Percentiles rank a stretch among this genome's conserved stretches.
Evolutionary conservation across 2,797 vertebrate genomes (phyloP).

Genomic region (Bovichtus diacanthus): DNA sequence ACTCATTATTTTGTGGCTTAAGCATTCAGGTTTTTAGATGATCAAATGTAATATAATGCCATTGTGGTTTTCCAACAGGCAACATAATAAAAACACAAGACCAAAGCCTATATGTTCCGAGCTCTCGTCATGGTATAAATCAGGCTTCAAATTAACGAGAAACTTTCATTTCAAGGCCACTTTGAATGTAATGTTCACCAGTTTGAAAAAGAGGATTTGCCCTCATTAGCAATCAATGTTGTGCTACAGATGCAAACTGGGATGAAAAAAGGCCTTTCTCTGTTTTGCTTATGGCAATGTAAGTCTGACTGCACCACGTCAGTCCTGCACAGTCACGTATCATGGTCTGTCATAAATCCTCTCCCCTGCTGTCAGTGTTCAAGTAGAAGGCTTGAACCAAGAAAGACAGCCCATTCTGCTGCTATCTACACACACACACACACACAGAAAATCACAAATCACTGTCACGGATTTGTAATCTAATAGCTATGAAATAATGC

Average conservation of each 20-base stretch:
- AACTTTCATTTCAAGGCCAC: background rate
- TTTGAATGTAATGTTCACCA: background rate
- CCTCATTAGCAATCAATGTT: background rate
- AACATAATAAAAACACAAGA: background rate
- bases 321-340: conserved; percentile 25
- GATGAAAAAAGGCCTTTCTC: background rate
- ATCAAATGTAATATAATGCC: background rate
- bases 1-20: background rate
- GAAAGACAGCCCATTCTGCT: conserved; percentile 44
- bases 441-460: conserved; percentile 29
- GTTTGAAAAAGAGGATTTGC: background rate
- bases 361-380: conserved; percentile 36
- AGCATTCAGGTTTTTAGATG: background rate
- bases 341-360: conserved; percentile 43
- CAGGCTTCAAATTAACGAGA: background rate
- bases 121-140: background rate
- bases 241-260: background rate
- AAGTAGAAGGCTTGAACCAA: conserved; percentile 27
- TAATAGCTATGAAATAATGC: conserved; percentile 34
- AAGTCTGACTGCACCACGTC: conserved; percentile 13
- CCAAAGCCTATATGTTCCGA: background rate
- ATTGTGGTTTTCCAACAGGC: background rate
- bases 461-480: conserved; percentile 31
- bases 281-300: background rate
- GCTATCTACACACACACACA: conserved; percentile 22